Evolutionary conservation across 2,113 vertebrate genomes (phyloP), one percentile per base, ranked within the genome.

Genomic region (Corythoichthys haematopterus): DNA sequence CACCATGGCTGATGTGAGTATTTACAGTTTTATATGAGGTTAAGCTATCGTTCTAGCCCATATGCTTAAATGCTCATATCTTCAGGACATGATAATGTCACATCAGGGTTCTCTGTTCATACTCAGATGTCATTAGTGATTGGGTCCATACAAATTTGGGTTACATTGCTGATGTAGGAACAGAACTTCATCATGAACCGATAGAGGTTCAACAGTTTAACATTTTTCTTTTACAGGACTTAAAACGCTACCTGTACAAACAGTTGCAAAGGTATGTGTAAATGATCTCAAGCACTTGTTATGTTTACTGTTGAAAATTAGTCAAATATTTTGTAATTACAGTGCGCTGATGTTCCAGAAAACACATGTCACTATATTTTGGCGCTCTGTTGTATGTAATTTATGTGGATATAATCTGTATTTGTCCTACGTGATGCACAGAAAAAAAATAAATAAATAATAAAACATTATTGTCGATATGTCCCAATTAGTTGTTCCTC

Each of bases 171-270:
- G 45, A 46, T 11, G 52, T 53, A 28, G n/a, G 1, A 53, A 33
- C 52, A 20, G 6, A 52, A 20, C 47, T 50, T 5, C 6, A 15
- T n/a, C 51, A 9, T 9, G 8, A 15, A 50, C 45, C 45, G 6
- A n/a, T n/a, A 52, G 15, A n/a, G n/a, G 16, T 55, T 33, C 11
- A 4, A 28, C 20, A 10, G 52, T 7, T 55, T 55, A 9, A 11
- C 20, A 1, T 57, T 56, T 67, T 5, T 64, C 3, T 46, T 57
- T 81, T 28, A 11, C 90, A 98, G 97, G 96, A 98, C 74, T 86
- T 98, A 76, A 98, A 95, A 86, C 88, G 94, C 66, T 98, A 93
- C 69, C 91, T 98, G 50, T 98, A 97, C 86, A 98, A 96, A 89
- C 97, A 98, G 80, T 74, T 98, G 76, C 94, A 95, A 56, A 98